Evolutionary conservation across 1,140 invertebrate genomes (phyloP).

Genomic region (Drosophila sproati): DNA sequence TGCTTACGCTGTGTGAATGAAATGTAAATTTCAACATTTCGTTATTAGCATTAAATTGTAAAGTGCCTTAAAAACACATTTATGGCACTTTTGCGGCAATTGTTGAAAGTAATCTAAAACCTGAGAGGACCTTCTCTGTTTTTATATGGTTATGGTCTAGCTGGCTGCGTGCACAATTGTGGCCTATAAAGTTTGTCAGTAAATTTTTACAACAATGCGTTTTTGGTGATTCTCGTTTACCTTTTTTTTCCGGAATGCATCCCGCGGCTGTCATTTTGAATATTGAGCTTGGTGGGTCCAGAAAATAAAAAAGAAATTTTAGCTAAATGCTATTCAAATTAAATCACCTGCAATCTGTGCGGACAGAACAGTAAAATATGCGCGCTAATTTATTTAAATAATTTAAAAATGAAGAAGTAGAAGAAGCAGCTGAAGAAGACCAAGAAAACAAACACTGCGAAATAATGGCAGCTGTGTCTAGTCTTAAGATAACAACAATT

Average conservation of each 20-base stretch:
- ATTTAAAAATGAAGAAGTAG: slow-evolving; percentile 58
- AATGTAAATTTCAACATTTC: slow-evolving; percentile 56
- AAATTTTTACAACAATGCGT: slow-evolving; percentile 75
- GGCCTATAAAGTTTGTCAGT: slow-evolving; percentile 72
- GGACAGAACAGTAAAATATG: slow-evolving; percentile 46
- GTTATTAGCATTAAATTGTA: slow-evolving; percentile 44
- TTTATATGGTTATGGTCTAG: slow-evolving; percentile 49
- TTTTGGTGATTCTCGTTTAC: slow-evolving; percentile 11
- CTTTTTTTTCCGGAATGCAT: slow-evolving; percentile 47
- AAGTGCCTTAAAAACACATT: slow-evolving; percentile 31
- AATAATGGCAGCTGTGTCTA: slow-evolving; percentile 76
- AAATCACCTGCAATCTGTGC: slow-evolving; percentile 73
- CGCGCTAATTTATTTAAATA: slow-evolving; percentile 79
- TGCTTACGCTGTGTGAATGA: slow-evolving; percentile 13
- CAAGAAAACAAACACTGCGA: slow-evolving; percentile 39
- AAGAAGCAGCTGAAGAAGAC: neutral
- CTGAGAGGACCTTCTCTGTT: slow-evolving; percentile 1
- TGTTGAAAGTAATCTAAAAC: slow-evolving; percentile 30
- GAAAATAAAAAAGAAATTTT: slow-evolving; percentile 45
- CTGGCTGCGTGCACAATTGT: slow-evolving; percentile 54
- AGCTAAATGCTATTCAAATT: slow-evolving; percentile 71
- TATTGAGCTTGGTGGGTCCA: too few species aligned
- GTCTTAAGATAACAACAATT: slow-evolving; percentile 58
- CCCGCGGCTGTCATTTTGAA: slow-evolving; percentile 34
- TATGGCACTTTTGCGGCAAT: slow-evolving; percentile 47